phyloP scores from a whole-genome alignment of 2,113 vertebrate species.

The Gambusia affinis region DNA sequence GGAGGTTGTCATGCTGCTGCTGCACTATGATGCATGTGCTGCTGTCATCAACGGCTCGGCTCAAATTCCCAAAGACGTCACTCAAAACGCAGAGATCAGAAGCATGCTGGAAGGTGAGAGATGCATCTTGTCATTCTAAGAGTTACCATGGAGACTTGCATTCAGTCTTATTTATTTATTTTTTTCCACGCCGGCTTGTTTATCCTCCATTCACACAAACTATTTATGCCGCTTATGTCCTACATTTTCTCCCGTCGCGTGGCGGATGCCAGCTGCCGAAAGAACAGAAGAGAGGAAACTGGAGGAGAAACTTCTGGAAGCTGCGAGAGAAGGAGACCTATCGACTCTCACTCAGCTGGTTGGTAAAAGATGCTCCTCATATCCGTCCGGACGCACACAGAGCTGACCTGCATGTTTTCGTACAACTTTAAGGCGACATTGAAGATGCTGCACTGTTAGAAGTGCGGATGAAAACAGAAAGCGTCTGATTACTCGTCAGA shows the following conservation, averaged over 20 bases:
- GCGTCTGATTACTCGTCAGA: no score
- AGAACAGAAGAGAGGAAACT: constrained; percentile 93
- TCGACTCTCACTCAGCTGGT: constrained; percentile 86
- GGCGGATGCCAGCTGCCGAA: constrained; percentile 85
- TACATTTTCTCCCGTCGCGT: not conserved
- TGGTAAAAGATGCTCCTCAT: constrained; percentile 40
- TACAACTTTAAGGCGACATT: no score
- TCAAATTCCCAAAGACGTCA: constrained; percentile 92
- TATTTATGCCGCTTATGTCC: not conserved
- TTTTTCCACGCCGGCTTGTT: constrained; percentile 2
- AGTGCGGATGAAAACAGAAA: no score
- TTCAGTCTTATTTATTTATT: not conserved
- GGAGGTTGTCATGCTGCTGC: constrained; percentile 95
- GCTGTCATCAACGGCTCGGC: constrained; percentile 92
- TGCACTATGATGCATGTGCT: constrained; percentile 87
- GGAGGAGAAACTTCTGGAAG: constrained; percentile 89
- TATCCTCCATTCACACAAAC: not conserved
- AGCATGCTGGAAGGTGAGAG: constrained; percentile 93
- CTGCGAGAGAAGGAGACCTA: constrained; percentile 89
- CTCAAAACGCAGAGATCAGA: constrained; percentile 89
- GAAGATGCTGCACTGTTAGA: no score
- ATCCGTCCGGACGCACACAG: not conserved
- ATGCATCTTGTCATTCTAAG: not conserved
- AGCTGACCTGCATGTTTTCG: not conserved
- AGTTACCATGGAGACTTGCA: constrained; percentile 9